Evolutionary conservation across 2,888 invertebrate genomes (phyloP), one percentile per base, ranked within the genome.

Genomic region (Lithosia quadra): DNA sequence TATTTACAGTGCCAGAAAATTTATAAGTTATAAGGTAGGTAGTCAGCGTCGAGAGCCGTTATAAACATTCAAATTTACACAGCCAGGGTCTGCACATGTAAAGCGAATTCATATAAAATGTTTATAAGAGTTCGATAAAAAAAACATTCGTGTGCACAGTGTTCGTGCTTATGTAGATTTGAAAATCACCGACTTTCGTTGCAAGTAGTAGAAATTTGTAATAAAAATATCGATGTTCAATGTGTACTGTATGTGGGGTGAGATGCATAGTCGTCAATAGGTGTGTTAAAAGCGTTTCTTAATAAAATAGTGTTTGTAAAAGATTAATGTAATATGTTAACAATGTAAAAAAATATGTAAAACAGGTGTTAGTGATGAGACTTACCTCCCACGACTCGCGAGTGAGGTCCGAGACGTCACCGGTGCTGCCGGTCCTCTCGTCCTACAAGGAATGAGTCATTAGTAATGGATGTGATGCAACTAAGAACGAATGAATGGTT

Each of bases 371-470:
- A 57, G n/a, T 57, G 49, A 24, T 43, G 71, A 59, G 55, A 96
- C 97, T 96, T 94, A 98, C 98, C 98, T 98, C 98, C 98, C 98
- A 98, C 74, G 98, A 98, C 91, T 98, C 98, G 87, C 98, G 96
- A 67, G 98, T 98, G 76, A 98, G 95, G 86, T 98, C 98, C 13
- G 96, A 96, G 53, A 98, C 97, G 88, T 98, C 97, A 69, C 97
- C 97, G 71, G 96, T 96, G 86, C 97, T 97, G 79, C 96, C 96
- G 72, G 96, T 95, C 67, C 96, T 95, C 74, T 95, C 94, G 77
- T 94, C 95, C 92, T 95, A 82, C 61, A 83, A 89, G 76, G 84
- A 85, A 79, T 63, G 63, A 10, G 66, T 63, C 36, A 66, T 74
- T 72, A 71, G 69, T 75, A 63, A 75, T 63, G 68, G 63, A 73